Evolutionary conservation across 1,140 invertebrate species (phyloP), one percentile per base, ranked within the genome.

Genomic region (Drosophila aff.): DNA sequence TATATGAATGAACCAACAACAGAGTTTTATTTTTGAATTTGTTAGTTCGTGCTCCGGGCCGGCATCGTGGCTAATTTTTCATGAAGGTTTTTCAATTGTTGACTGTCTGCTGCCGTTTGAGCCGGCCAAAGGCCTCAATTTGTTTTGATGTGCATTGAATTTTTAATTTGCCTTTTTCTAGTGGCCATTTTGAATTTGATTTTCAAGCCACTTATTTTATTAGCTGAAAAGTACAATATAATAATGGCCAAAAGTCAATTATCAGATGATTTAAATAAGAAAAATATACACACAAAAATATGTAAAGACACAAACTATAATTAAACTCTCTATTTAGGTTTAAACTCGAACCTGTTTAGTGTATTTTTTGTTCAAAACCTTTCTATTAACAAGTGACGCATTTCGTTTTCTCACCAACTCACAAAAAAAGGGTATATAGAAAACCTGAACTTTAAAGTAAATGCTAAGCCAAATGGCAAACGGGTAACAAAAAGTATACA

Each of bases 81-180:
- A 90, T 89, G 84, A 89, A 90, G 84, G 85, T 89, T 89, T 87
- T 84, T 89, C 76, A 79, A 69, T 82, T 76, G 82, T 71, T 58
- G 73, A 52, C 38, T 41, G 61, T 28, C 26, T 28, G 47, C 47
- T 73, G 67, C 58, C 38, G 69, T 79, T 72, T 79, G 77, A 73
- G 82, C 63, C 63, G 82, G 81, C 72, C 81, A 86, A 86, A 86
- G 83, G 83, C 83, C 83, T 86, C 80, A 89, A 83, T 87, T 89
- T 62, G 65, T 75, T 81, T 59, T 63, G 78, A 80, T 90, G 81
- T 89, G 81, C 78, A 90, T 90, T 78, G 84, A 90, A 89, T 89
- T 84, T 87, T 72, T 75, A 89, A 84, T 85, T 81, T 64, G 9
- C 31, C 26, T 33, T 46, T 60, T 61, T 55, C 46, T 55, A 73